Percentiles rank a stretch among this genome's conserved stretches.
These are phyloP conservation scores for Lithophane socia DNA, from an alignment of 2,888 invertebrate genomes.

Conservation along the genomic window DNA sequence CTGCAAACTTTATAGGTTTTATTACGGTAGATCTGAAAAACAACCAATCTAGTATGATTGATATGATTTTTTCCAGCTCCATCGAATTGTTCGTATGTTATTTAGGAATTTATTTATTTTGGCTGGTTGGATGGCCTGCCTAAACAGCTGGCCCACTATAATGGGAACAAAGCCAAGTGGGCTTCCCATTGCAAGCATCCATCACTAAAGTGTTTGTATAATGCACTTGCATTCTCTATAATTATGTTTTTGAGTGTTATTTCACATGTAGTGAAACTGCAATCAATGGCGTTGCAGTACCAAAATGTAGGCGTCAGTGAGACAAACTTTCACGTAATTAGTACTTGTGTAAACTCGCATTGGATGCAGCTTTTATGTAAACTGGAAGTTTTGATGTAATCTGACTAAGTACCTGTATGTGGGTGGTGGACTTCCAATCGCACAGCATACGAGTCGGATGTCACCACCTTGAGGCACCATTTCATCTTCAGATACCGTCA, in stretches of 20 bases:
- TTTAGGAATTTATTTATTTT: slow-evolving; percentile 28
- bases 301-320: neutral
- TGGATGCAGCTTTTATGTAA: neutral
- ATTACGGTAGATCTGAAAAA: neutral
- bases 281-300: neutral
- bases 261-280: neutral
- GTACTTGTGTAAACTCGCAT: neutral
- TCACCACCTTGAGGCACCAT: slow-evolving; percentile 92
- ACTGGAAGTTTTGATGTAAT: neutral
- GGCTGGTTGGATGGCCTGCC: neutral
- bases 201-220: slow-evolving; percentile 3
- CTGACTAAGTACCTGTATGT: slow-evolving; percentile 90
- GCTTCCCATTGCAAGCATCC: slow-evolving; percentile 1
- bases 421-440: slow-evolving; percentile 93
- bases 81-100: slow-evolving; percentile 8
- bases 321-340: neutral
- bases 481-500: slow-evolving; percentile 92
- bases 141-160: slow-evolving; percentile 22
- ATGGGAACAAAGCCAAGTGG: slow-evolving; percentile 44
- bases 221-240: slow-evolving; percentile 9
- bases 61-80: neutral
- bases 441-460: slow-evolving; percentile 92
- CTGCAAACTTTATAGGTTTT: neutral
- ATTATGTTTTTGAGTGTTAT: neutral
- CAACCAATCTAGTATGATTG: neutral